Percentiles rank a stretch among this genome's conserved stretches.
These are phyloP conservation scores for Mormyrus lacerda DNA, from an alignment of 2,113 vertebrate genomes.

Conservation along the genomic window DNA sequence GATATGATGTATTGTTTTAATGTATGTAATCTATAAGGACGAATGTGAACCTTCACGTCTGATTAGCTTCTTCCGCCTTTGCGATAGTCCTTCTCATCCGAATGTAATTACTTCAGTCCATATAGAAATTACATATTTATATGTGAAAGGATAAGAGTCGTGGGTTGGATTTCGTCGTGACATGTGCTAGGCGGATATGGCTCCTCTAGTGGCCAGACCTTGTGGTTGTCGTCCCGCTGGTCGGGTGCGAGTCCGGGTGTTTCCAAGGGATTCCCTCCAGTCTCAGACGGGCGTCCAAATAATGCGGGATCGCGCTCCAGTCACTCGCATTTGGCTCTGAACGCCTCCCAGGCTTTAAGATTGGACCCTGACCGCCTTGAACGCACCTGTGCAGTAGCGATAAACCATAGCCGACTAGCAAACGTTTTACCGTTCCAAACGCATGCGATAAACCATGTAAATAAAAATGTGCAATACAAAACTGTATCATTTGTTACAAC, in stretches of 20 bases:
- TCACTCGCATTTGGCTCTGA: neutral
- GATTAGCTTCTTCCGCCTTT: neutral
- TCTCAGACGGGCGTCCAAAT: neutral
- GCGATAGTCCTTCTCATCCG: neutral
- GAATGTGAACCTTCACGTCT: neutral
- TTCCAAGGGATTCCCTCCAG: neutral
- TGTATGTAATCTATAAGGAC: neutral
- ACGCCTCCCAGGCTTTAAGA: neutral
- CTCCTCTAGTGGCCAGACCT: neutral
- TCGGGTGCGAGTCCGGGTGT: neutral
- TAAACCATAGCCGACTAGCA: neutral
- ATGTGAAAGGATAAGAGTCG: neutral
- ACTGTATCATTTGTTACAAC: neutral
- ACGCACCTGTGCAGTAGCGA: neutral
- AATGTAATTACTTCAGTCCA: neutral
- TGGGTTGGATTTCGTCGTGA: neutral
- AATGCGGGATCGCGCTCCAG: neutral
- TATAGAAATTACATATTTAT: constrained; percentile 3
- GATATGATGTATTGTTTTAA: neutral
- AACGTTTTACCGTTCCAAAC: neutral
- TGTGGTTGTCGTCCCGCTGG: neutral
- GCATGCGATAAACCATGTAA: neutral
- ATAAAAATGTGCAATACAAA: neutral
- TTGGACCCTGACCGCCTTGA: neutral
- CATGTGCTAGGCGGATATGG: neutral